Evolutionary conservation across 2,797 vertebrate species (phyloP).

Genomic region (Diplodus puntazzo): DNA sequence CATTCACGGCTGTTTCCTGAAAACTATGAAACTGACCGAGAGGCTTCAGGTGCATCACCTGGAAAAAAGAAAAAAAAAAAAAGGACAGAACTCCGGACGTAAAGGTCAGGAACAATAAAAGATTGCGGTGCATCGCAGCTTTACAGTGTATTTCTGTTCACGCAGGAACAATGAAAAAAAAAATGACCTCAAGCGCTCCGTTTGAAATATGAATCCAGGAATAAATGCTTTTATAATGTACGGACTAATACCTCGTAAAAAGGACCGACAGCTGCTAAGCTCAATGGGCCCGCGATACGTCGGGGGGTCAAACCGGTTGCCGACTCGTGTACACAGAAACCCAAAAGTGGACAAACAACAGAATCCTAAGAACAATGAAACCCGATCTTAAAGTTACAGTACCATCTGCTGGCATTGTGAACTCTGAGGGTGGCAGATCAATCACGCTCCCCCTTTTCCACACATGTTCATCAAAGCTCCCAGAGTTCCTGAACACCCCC

Average conservation of each 20-base stretch:
- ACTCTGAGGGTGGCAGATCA: conserved; percentile 74
- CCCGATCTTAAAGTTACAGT: conserved; percentile 60
- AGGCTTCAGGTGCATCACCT: conserved; percentile 45
- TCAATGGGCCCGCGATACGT: conserved; percentile 36
- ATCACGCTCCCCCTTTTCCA: conserved; percentile 67
- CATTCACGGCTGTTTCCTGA: conserved; percentile 56
- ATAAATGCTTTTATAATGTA: conserved; percentile 73
- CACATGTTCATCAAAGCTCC: conserved; percentile 58
- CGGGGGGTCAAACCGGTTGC: conserved; percentile 73
- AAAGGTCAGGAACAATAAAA: conserved; percentile 39
- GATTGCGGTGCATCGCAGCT: conserved; percentile 15
- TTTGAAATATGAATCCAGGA: conserved; percentile 79
- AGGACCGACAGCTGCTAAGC: conserved; percentile 78
- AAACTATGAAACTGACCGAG: conserved; percentile 48
- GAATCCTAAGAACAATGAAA: conserved; percentile 79
- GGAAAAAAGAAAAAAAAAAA: conserved; percentile 33
- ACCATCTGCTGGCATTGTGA: conserved; percentile 72
- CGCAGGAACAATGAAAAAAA: conserved; percentile 52
- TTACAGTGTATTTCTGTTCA: conserved; percentile 40
- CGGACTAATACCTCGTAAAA: conserved; percentile 75
- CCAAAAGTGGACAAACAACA: conserved; percentile 80
- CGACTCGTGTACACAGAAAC: conserved; percentile 70
- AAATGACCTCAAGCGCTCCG: conserved; percentile 51
- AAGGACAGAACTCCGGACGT: not conserved
- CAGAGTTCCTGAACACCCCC: conserved; percentile 40